These are phyloP conservation scores for Turritopsis rubra DNA, from an alignment of 30 jellyfish, hydroid and myxozoan genomes.

Conservation along the genomic window DNA sequence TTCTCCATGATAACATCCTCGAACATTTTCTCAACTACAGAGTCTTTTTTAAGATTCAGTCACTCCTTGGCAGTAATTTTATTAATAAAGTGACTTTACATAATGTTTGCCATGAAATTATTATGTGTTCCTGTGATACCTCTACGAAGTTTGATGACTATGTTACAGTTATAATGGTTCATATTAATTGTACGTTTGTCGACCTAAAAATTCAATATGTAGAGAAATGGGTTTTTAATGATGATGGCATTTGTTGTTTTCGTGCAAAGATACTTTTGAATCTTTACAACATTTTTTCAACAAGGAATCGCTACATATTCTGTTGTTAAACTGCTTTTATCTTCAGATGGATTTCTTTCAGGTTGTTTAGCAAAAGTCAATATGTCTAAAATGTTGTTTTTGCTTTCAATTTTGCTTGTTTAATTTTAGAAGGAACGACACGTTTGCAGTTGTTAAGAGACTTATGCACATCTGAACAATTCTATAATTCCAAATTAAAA, in stretches of 20 bases:
- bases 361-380: background rate
- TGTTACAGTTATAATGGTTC: background rate
- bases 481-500: background rate
- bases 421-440: background rate
- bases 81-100: too few relatives aligned
- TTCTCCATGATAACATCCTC: too few relatives aligned
- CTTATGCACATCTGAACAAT: conserved; percentile 13
- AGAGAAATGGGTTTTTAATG: background rate
- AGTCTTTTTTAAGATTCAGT: too few relatives aligned
- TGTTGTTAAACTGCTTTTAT: background rate
- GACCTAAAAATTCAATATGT: too few relatives aligned
- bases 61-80: too few relatives aligned
- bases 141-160: background rate
- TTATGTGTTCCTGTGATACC: background rate
- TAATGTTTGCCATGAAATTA: too few relatives aligned
- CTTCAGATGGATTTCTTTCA: background rate
- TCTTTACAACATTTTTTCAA: too few relatives aligned
- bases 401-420: background rate
- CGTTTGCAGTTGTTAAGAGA: background rate
- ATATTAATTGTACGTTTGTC: too few relatives aligned
- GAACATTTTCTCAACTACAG: background rate
- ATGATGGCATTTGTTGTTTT: background rate
- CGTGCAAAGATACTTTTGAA: too few relatives aligned
- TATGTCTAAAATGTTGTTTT: background rate
- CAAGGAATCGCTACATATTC: too few relatives aligned